These are phyloP conservation scores for Pampusana beccarii DNA, from an alignment of 2,113 vertebrate species.

Conservation along the genomic window DNA sequence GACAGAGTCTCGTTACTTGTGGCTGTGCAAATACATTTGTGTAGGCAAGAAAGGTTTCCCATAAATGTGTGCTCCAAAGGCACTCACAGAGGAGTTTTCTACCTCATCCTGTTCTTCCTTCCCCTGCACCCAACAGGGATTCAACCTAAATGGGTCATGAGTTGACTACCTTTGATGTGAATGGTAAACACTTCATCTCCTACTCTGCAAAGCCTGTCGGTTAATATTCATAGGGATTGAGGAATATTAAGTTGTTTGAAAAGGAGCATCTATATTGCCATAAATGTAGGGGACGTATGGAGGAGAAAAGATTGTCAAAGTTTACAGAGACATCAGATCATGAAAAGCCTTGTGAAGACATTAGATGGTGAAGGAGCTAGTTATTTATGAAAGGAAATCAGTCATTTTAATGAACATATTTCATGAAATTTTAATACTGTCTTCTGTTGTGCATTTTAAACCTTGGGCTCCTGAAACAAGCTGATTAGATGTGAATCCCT, in stretches of 20 bases:
- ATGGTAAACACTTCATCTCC: background rate
- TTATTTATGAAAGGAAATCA: slow-evolving; percentile 2
- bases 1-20: background rate
- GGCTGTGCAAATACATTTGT: background rate
- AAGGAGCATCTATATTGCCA: background rate
- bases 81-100: background rate
- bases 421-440: slow-evolving; percentile 42
- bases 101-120: background rate
- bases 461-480: background rate
- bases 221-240: slow-evolving; percentile 36
- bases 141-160: slow-evolving; percentile 20
- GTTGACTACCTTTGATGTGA: slow-evolving; percentile 38
- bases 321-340: background rate
- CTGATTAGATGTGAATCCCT: background rate
- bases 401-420: slow-evolving; percentile 14
- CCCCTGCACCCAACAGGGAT: background rate
- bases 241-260: background rate
- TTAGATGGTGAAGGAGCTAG: background rate
- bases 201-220: background rate
- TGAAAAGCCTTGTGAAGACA: background rate
- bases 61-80: background rate
- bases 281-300: background rate
- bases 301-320: background rate
- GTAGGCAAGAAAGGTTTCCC: background rate
- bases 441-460: background rate